Evolutionary conservation across 1,140 invertebrate species (phyloP).

Genomic region (Thereuonema tuberculata): DNA sequence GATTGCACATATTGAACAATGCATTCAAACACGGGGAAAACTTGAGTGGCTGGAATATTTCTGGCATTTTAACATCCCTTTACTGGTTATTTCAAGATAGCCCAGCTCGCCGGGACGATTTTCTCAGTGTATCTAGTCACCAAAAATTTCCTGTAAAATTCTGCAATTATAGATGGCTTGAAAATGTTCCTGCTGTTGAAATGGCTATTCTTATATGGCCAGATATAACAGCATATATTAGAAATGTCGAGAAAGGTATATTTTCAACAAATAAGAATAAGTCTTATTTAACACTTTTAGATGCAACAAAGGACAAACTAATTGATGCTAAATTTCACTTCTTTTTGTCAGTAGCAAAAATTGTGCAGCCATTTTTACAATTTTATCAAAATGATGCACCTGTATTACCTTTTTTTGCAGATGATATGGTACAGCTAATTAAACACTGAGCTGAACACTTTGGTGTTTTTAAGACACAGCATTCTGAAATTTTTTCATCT

Average conservation of each 20-base stretch:
- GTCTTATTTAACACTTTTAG: background rate
- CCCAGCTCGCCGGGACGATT: background rate
- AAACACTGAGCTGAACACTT: too few species aligned
- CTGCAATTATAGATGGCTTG: background rate
- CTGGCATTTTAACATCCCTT: background rate
- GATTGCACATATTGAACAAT: conserved; percentile 8
- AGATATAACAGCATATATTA: background rate
- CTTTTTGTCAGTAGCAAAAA: too few species aligned
- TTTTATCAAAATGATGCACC: too few species aligned
- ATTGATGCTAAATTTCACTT: too few species aligned
- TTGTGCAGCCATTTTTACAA: too few species aligned
- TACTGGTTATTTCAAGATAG: background rate
- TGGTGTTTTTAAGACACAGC: too few species aligned
- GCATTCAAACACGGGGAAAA: conserved; percentile 1
- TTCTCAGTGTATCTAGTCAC: background rate
- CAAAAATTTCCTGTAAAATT: conserved; percentile 1
- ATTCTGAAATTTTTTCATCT: too few species aligned
- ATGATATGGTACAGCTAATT: too few species aligned
- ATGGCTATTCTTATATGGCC: conserved; percentile 2
- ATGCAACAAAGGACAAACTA: too few species aligned
- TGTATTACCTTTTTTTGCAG: too few species aligned
- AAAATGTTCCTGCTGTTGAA: conserved; percentile 1
- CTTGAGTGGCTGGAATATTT: background rate
- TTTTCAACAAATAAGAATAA: too few species aligned
- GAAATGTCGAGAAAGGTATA: background rate